A percentile compares a stretch with the other conserved stretches of the same genome.
Conservation (phyloP, 2,797 vertebrate species). For the Rhinichthys osculus region DNA sequence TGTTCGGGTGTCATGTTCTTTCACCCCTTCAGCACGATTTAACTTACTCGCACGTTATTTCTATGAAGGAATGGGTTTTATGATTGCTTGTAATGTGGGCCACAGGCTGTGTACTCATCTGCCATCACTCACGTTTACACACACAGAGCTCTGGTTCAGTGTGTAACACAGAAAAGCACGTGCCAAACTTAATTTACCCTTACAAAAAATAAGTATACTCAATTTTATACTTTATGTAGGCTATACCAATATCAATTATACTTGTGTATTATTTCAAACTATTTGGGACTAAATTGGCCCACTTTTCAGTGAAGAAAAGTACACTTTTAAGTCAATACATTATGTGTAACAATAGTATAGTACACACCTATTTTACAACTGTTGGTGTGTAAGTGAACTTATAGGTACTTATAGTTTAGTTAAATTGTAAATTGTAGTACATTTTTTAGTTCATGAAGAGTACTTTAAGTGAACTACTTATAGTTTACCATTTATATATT, state of each 20-base stretch:
- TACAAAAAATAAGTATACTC: background rate
- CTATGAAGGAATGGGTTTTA: constrained; percentile 10
- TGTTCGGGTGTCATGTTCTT: constrained; percentile 9
- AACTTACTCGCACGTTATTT: background rate
- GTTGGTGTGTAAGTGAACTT: background rate
- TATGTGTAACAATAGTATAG: background rate
- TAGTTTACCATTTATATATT: too few species aligned
- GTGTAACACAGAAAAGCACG: background rate
- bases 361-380: background rate
- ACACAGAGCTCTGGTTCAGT: constrained; percentile 33
- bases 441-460: background rate
- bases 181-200: background rate
- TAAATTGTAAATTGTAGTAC: background rate
- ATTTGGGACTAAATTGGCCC: background rate
- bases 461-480: too few species aligned
- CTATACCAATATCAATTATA: background rate
- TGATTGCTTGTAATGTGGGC: constrained; percentile 1
- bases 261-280: background rate
- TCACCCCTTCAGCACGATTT: constrained; percentile 9
- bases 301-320: background rate
- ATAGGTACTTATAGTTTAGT: background rate
- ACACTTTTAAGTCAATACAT: background rate
- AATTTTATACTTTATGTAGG: background rate
- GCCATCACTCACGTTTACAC: constrained; percentile 38
- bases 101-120: background rate